Evolutionary conservation across 2,113 vertebrate species (phyloP), one percentile per base, ranked within the genome.

Genomic region (Ictidomys tridecemlineatus): DNA sequence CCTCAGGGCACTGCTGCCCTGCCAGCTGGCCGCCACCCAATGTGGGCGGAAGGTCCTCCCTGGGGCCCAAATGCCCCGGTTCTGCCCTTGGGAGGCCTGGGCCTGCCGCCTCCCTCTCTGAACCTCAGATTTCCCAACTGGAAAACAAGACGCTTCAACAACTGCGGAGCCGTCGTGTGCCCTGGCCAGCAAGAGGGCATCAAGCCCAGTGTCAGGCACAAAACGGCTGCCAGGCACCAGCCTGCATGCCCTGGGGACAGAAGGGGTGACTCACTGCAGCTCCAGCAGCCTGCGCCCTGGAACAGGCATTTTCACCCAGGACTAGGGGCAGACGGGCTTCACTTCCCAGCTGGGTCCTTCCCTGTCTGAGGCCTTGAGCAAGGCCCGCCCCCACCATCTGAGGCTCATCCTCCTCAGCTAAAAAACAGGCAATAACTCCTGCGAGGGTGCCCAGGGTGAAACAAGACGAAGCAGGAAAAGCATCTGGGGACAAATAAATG

Each of bases 141-240:
- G 53, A 83, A 91, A 95, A 51, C 2, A 58, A n/a, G 51, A 2
- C 2, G 58, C 26, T 73, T 45, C 32, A 48, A 69, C 37, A 56
- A 24, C 69, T 9, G 63, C 28, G 4, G 69, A 51, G 13, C 20
- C 26, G 7, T n/a, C 8, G 0, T 7, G 74, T 69, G 22, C 22
- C 16, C 56, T 1, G 18, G 3, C 61, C 0, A 1, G 18, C 0
- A 22, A 73, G 39, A 10, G 30, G 8, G 6, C 1, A 0, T 4
- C 48, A 39, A n/a, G n/a, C 13, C 30, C 37, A 32, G 12, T 1
- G 2, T 30, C 11, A 51, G 61, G 17, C 42, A 16, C 24, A 4
- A 16, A 37, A 37, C 32, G n/a, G 80, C 30, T 18, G 30, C 89
- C 37, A 37, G 61, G 39, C 2, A 14, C 14, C 53, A 2, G 37